Percentiles rank a stretch among this genome's conserved stretches.
Conservation (phyloP, 2,113 vertebrate species). For the Paralichthys olivaceus region DNA sequence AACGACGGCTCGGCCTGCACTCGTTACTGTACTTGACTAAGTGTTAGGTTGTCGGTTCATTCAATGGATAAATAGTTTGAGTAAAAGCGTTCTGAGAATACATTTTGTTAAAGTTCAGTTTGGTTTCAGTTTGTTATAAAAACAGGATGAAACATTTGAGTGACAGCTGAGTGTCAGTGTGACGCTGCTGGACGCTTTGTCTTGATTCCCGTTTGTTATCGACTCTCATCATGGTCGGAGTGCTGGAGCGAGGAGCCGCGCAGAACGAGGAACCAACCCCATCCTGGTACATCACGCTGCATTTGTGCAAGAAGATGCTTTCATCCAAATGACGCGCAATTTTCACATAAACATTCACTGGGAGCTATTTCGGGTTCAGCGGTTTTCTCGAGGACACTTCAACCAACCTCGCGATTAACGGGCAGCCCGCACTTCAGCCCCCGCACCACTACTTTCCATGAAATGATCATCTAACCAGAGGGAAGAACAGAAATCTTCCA, state of each 20-base stretch:
- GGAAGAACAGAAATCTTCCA: not conserved
- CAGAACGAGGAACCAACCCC: not conserved
- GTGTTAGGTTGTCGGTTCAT: no score
- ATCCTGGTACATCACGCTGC: not conserved
- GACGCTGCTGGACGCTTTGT: no score
- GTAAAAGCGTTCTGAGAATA: no score
- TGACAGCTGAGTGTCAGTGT: no score
- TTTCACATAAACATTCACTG: not conserved
- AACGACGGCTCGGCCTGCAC: not conserved
- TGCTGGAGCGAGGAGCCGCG: not conserved
- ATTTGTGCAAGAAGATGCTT: not conserved
- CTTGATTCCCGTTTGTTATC: no score
- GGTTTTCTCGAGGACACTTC: not conserved
- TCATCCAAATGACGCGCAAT: not conserved
- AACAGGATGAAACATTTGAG: no score
- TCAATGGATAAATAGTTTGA: no score
- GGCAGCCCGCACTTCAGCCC: not conserved
- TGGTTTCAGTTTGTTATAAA: no score
- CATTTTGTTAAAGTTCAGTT: no score
- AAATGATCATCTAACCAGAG: not conserved
- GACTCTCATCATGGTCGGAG: no score
- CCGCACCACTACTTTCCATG: not conserved
- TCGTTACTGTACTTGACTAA: not conserved
- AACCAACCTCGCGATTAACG: not conserved
- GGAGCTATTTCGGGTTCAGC: not conserved